Evolutionary conservation across 2,797 vertebrate genomes (phyloP).

Genomic region (Micrastur ruficollis): DNA sequence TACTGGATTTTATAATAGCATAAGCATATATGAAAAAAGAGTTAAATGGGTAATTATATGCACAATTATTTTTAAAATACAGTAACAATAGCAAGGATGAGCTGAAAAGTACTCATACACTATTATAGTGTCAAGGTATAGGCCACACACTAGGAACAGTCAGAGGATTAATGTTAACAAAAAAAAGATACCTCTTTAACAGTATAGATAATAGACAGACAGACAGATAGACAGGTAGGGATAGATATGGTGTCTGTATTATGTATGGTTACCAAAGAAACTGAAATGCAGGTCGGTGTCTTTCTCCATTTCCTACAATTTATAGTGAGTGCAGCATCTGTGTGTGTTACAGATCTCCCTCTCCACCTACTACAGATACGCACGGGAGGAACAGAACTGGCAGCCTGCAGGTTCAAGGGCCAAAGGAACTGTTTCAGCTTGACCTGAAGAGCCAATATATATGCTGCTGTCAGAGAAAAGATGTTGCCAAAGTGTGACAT

Average conservation of each 20-base stretch:
- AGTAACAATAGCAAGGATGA: neutral
- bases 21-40: neutral
- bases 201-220: neutral
- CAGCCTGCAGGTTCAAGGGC: neutral
- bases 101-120: neutral
- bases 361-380: neutral
- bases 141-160: neutral
- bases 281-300: neutral
- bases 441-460: neutral
- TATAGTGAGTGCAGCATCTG: neutral
- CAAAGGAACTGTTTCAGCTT: neutral
- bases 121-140: neutral
- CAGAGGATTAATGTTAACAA: neutral
- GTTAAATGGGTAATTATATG: slow-evolving; percentile 36
- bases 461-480: neutral
- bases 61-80: slow-evolving; percentile 43
- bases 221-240: neutral
- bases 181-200: neutral
- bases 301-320: neutral
- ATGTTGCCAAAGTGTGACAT: neutral
- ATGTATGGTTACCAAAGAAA: neutral
- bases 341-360: neutral
- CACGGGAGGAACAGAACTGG: neutral
- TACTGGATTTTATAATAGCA: slow-evolving; percentile 27
- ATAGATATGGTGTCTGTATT: too few species aligned